Conservation (phyloP, 2,888 invertebrate genomes). For the Leptopterna dolabrata region DNA sequence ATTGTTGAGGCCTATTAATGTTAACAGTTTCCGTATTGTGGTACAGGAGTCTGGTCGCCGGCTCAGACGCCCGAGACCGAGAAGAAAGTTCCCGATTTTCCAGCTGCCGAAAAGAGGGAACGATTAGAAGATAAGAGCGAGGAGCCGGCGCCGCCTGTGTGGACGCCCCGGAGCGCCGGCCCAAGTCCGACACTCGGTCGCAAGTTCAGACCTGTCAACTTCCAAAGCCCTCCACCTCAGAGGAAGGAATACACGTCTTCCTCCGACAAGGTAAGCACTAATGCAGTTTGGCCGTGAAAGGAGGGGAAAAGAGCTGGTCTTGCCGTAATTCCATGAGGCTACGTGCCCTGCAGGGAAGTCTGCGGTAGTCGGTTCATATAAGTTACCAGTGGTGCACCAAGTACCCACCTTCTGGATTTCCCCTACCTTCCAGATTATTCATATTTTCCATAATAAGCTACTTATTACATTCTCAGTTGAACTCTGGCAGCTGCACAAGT, state of each 20-base stretch:
- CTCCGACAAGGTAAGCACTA: not conserved
- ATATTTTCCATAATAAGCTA: too few species aligned
- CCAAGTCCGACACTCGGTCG: constrained; percentile 80
- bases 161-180: constrained; percentile 80
- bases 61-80: constrained; percentile 70
- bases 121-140: constrained; percentile 52
- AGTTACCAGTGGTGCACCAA: too few species aligned
- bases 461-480: too few species aligned
- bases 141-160: constrained; percentile 77
- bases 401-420: too few species aligned
- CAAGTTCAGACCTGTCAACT: constrained; percentile 84
- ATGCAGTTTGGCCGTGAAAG: not conserved
- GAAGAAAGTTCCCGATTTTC: constrained; percentile 68
- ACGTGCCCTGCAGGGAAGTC: too few species aligned
- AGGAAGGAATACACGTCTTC: constrained; percentile 68
- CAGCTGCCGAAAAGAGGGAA: constrained; percentile 61
- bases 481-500: too few species aligned
- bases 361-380: too few species aligned
- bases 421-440: too few species aligned
- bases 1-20: too few species aligned
- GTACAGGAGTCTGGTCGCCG: constrained; percentile 74
- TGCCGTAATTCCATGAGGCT: too few species aligned
- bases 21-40: not conserved
- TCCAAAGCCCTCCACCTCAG: constrained; percentile 76
- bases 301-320: too few species aligned